Percentiles rank a stretch among this genome's conserved stretches.
phyloP scores from a whole-genome alignment of 2,797 vertebrate species.

The Mus minutoides region DNA sequence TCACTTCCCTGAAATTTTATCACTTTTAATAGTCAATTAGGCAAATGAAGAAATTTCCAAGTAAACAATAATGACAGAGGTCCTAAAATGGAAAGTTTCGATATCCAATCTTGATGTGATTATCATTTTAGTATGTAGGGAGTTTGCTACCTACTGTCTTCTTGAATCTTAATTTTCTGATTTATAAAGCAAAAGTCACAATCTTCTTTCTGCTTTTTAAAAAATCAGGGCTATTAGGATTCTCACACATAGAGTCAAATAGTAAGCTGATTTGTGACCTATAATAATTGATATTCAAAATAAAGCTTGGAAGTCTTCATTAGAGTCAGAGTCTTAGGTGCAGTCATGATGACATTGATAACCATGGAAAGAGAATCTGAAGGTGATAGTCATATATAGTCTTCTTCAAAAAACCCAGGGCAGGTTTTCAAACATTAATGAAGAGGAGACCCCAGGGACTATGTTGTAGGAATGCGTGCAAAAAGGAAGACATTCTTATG shows the following conservation, averaged over 20 bases:
- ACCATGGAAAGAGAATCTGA: background rate
- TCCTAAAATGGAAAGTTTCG: background rate
- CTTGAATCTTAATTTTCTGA: conserved; percentile 4
- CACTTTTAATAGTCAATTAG: background rate
- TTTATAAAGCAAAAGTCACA: conserved; percentile 12
- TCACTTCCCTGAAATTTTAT: background rate
- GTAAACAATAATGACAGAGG: background rate
- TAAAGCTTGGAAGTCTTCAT: background rate
- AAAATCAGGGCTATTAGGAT: background rate
- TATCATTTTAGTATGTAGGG: background rate
- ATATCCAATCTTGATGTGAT: background rate
- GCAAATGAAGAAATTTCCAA: conserved; percentile 32
- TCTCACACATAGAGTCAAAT: background rate
- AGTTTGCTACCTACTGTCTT: background rate
- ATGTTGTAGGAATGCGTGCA: background rate
- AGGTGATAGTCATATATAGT: background rate
- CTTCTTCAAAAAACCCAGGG: background rate
- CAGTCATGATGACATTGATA: background rate
- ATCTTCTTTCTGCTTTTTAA: background rate
- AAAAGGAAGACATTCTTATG: background rate
- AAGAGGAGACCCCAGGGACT: background rate
- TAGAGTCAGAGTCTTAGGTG: background rate
- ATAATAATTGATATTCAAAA: background rate
- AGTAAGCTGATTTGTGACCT: background rate
- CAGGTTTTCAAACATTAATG: background rate